These are phyloP conservation scores for Tylochromis polylepis DNA, from an alignment of 2,113 vertebrate species.

Conservation along the genomic window DNA sequence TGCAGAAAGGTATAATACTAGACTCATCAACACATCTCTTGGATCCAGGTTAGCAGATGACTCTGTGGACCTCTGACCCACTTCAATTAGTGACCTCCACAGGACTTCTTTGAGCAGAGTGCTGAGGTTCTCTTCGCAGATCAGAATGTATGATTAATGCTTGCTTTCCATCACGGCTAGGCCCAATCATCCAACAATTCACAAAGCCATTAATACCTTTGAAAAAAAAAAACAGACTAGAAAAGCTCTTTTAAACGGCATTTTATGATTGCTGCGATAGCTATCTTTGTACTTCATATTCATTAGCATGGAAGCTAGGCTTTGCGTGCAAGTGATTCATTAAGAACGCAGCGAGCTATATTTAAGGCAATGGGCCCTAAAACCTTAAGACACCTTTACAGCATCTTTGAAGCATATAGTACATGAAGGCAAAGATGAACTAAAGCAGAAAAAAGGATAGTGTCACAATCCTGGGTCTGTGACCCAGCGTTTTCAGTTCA, in stretches of 20 bases:
- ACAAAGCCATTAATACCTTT: constrained; percentile 53
- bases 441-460: background rate
- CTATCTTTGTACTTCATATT: constrained; percentile 12
- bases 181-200: constrained; percentile 46
- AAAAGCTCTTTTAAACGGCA: constrained; percentile 31
- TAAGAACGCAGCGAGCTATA: constrained; percentile 25
- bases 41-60: constrained; percentile 32
- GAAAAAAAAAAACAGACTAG: background rate
- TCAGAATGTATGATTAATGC: constrained; percentile 62
- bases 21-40: constrained; percentile 40
- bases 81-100: constrained; percentile 59
- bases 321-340: constrained; percentile 23
- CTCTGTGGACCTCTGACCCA: constrained; percentile 16
- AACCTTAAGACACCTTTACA: constrained; percentile 15
- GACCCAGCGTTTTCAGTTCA: too few species aligned
- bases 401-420: constrained; percentile 6
- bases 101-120: background rate
- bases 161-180: constrained; percentile 24
- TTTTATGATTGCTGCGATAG: constrained; percentile 22
- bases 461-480: too few species aligned
- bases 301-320: constrained; percentile 14
- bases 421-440: background rate
- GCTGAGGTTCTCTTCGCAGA: constrained; percentile 32
- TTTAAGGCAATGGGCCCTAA: constrained; percentile 22
- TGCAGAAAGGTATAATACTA: background rate